These are phyloP conservation scores for Diaprepes abbreviatus DNA, from an alignment of 2,888 invertebrate species.

Conservation along the genomic window DNA sequence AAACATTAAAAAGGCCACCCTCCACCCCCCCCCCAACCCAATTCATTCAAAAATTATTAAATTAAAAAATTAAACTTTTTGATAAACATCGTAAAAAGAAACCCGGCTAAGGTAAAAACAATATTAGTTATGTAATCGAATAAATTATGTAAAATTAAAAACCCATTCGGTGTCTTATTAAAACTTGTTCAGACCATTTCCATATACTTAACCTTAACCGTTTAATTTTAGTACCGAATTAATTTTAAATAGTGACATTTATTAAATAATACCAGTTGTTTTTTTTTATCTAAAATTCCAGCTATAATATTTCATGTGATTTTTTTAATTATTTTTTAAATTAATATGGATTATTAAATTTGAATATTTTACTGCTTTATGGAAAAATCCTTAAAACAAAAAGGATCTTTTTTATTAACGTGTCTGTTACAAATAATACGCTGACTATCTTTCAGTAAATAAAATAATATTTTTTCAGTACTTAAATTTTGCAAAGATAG, in stretches of 20 bases:
- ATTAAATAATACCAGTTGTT: not conserved
- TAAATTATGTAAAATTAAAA: conserved; percentile 9
- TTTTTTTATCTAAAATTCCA: not conserved
- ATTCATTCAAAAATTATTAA: not conserved
- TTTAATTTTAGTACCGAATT: not conserved
- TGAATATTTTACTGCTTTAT: conserved; percentile 8
- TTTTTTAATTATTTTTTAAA: not conserved
- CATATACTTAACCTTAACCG: conserved; percentile 1
- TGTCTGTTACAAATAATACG: no score
- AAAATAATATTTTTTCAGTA: no score
- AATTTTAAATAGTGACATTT: not conserved
- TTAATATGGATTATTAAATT: not conserved
- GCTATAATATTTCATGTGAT: not conserved
- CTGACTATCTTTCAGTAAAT: no score
- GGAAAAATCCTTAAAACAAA: no score
- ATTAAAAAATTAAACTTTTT: not conserved
- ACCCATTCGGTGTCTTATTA: not conserved
- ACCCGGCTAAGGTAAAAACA: not conserved
- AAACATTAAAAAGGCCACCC: no score
- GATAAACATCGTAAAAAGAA: not conserved
- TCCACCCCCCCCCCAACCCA: no score
- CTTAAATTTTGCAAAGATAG: no score
- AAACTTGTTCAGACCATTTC: conserved; percentile 5
- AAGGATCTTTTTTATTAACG: no score
- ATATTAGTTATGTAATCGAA: not conserved